phyloP scores from a whole-genome alignment of 2,113 vertebrate genomes.

The Ascaphus truei region DNA sequence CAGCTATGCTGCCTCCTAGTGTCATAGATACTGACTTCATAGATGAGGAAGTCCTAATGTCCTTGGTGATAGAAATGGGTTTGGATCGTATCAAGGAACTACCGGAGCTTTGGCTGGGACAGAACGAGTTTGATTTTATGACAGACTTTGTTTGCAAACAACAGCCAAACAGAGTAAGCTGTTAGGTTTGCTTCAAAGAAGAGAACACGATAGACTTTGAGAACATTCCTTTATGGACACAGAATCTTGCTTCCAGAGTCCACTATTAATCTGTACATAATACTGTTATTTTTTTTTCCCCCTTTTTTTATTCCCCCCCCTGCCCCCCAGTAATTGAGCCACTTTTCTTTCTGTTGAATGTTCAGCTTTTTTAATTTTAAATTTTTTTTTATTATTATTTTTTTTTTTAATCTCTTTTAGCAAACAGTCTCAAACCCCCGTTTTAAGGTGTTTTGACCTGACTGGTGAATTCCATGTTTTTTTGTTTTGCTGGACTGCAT shows the following conservation, averaged over 20 bases:
- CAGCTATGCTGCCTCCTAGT: constrained; percentile 83
- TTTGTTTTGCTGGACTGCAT: constrained; percentile 53
- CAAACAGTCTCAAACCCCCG: background rate
- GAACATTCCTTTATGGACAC: constrained; percentile 72
- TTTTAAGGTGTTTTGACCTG: background rate
- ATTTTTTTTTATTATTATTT: constrained; percentile 42
- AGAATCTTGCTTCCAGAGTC: constrained; percentile 75
- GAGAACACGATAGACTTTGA: constrained; percentile 54
- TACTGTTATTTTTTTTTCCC: constrained; percentile 24
- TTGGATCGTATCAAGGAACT: constrained; percentile 89
- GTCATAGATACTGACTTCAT: constrained; percentile 90
- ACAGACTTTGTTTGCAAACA: constrained; percentile 89
- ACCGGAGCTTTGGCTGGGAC: constrained; percentile 85
- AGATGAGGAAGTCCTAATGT: constrained; percentile 88
- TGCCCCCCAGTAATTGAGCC: constrained; percentile 44
- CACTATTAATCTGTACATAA: constrained; percentile 72
- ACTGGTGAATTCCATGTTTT: background rate
- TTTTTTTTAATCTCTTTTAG: background rate
- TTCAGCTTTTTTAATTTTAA: constrained; percentile 42
- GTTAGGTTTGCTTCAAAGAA: constrained; percentile 63
- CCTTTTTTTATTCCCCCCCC: background rate
- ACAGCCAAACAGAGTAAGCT: constrained; percentile 84
- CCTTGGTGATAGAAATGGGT: constrained; percentile 84
- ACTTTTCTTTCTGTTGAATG: constrained; percentile 39
- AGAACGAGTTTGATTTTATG: constrained; percentile 89